Conservation (phyloP, 2,888 invertebrate genomes). For the Apocheima hispidaria region DNA sequence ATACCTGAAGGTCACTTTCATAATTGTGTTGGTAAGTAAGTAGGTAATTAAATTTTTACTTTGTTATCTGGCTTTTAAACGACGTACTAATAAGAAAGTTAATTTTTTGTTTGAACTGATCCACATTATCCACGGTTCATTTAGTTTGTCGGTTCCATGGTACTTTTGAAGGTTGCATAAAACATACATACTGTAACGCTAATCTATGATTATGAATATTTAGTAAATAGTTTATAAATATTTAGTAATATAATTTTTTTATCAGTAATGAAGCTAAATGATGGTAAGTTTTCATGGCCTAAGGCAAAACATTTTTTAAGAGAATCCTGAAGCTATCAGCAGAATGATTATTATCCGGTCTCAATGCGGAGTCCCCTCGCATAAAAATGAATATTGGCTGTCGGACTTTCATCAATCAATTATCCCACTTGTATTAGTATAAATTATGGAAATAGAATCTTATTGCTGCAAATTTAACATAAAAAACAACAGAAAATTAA, state of each 20-base stretch:
- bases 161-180: not conserved
- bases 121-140: not conserved
- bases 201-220: not conserved
- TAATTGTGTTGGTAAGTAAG: too few relatives aligned
- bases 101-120: not conserved
- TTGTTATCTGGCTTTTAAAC: too few relatives aligned
- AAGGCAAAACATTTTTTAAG: not conserved
- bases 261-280: too few relatives aligned
- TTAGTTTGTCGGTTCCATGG: not conserved
- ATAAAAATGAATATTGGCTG: not conserved
- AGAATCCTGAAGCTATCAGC: not conserved
- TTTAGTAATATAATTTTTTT: too few relatives aligned
- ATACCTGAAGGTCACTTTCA: too few relatives aligned
- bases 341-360: not conserved
- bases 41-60: too few relatives aligned
- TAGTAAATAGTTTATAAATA: not conserved
- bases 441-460: not conserved
- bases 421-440: constrained; percentile 3
- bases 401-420: not conserved
- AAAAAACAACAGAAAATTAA: not conserved
- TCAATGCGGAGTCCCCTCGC: not conserved
- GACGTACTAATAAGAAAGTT: too few relatives aligned
- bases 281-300: too few relatives aligned
- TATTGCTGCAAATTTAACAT: not conserved
- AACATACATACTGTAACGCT: not conserved